Base-by-base conservation (phyloP, 1,140 invertebrate genomes). In the Pemphigus obesinymphae region DNA sequence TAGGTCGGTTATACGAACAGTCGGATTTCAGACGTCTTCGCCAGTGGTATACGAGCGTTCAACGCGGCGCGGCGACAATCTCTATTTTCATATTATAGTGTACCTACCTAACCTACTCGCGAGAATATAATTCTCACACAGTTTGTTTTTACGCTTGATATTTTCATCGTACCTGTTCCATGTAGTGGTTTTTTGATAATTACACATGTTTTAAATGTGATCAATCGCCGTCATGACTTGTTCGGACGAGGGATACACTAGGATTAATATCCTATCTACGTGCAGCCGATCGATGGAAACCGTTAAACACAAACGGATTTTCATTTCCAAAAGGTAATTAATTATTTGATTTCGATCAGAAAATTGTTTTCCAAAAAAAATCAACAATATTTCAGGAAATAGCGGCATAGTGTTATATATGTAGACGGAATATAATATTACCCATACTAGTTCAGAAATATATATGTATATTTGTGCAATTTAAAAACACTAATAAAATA, bases 241-340 rank as follows among this genome's bases (percentile, higher is more conserved):
- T 80, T 63, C 76, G 76, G 76, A 80, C 76, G 63, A 63, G 55
- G 76, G 76, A 45, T 80, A 80, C 13, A 63, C 55, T n/a, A 80
- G 55, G 76, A 63, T 80, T 15, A 80, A 80, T 45, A 80, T 80
- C 34, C 55, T 80, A 20, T 80, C 76, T 15, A 29, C 76, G 17
- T 80, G 76, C 40, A 80, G 34, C 20, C 37, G 76, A 61, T 80
- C 76, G 34, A 55, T 80, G 5, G 76, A 80, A 45, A 58, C 23
- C 11, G 76, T 53, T n/a, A 80, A 80, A 80, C 76, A 80, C 17
- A 80, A 63, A 63, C 76, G 76, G n/a, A 61, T 80, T 43, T 80
- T 80, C 45, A 80, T 58, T 55, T 78, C 75, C 2, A 78, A 78
- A 58, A 78, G 75, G 75, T 78, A 55, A 73, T 11, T n/a, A n/a